A percentile compares a stretch with the other conserved stretches of the same genome.
Evolutionary conservation across 2,888 invertebrate genomes (phyloP).

Genomic region (Nymphalis urticae): DNA sequence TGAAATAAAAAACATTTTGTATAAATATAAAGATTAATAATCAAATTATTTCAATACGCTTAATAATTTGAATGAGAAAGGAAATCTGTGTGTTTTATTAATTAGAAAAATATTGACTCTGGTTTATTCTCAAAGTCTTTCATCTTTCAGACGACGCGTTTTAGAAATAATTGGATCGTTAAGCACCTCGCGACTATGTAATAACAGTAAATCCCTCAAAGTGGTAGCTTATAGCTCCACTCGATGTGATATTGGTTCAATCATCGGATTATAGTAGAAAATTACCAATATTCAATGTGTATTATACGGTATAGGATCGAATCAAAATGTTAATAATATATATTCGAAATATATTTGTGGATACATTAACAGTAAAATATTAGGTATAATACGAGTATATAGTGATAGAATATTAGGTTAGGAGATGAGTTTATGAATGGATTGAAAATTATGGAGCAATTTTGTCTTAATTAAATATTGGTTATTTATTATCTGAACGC

Average conservation of each 20-base stretch:
- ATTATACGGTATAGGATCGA: too few relatives aligned
- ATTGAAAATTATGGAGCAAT: too few relatives aligned
- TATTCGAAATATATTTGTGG: too few relatives aligned
- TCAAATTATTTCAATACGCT: background rate
- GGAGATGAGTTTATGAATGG: too few relatives aligned
- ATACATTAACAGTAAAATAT: too few relatives aligned
- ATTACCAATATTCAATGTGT: background rate
- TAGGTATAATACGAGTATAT: too few relatives aligned
- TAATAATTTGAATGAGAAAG: background rate
- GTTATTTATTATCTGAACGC: too few relatives aligned
- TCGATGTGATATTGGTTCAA: slow-evolving; percentile 5
- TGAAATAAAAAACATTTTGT: too few relatives aligned
- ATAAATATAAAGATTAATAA: too few relatives aligned
- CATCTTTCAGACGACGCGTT: background rate
- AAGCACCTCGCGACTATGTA: background rate
- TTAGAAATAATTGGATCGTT: slow-evolving; percentile 7
- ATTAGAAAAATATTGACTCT: background rate
- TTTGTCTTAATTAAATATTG: too few relatives aligned
- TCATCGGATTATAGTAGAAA: background rate
- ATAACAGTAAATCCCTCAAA: slow-evolving; percentile 3
- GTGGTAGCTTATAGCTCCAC: background rate
- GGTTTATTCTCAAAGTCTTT: slow-evolving; percentile 3
- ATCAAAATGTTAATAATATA: too few relatives aligned
- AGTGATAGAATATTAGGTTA: too few relatives aligned
- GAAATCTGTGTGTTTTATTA: background rate